Evolutionary conservation across 1,140 invertebrate species (phyloP).

Genomic region (Drosophila tani): DNA sequence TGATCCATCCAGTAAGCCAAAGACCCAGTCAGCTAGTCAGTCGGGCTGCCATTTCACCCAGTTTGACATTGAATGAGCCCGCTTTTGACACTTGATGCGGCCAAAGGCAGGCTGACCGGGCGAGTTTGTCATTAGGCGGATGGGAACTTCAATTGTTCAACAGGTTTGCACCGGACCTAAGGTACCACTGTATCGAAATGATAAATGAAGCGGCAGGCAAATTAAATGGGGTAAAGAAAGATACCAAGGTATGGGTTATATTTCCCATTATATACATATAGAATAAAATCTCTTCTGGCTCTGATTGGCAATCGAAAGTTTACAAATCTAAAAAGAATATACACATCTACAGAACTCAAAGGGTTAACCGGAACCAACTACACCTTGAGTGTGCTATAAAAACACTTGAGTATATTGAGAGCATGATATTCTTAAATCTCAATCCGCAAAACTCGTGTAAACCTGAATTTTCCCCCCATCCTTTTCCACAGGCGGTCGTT

Average conservation of each 20-base stretch:
- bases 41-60: slow-evolving; percentile 71
- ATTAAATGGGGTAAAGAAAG: not conserved
- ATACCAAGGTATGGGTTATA: too few species aligned
- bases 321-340: too few species aligned
- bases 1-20: slow-evolving; percentile 25
- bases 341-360: not conserved
- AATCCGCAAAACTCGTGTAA: slow-evolving; percentile 1
- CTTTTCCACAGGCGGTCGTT: slow-evolving; percentile 90
- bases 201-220: slow-evolving; percentile 5
- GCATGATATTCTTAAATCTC: slow-evolving; percentile 5
- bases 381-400: not conserved
- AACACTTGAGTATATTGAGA: slow-evolving; percentile 6
- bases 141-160: slow-evolving; percentile 45
- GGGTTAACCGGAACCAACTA: not conserved
- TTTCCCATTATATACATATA: too few species aligned
- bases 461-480: slow-evolving; percentile 9
- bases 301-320: too few species aligned
- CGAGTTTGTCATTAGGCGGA: slow-evolving; percentile 77
- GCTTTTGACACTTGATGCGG: slow-evolving; percentile 76
- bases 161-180: slow-evolving; percentile 13
- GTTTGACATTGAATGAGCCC: slow-evolving; percentile 79
- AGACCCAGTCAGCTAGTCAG: slow-evolving; percentile 41
- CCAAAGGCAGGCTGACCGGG: slow-evolving; percentile 47
- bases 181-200: slow-evolving; percentile 8
- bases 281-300: too few species aligned